Base-by-base conservation (phyloP, 2,888 invertebrate genomes). In the Sericinus montela region DNA sequence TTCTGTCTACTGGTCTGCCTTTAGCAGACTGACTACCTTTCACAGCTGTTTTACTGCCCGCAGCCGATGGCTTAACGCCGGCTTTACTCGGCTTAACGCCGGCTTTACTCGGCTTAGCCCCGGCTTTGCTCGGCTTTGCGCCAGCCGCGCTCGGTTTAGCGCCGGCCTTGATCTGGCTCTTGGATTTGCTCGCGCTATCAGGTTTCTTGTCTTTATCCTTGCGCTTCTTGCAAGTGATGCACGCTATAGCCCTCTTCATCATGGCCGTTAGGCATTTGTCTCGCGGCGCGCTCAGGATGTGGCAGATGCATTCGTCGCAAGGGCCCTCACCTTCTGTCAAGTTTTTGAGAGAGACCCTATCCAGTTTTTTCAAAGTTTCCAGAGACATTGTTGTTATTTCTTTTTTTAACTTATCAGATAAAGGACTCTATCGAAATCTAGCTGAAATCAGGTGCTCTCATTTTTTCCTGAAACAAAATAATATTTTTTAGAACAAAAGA, bases 221-320 rank as follows among this genome's bases (percentile, higher is more conserved):
- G 6, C 4, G 32, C 13, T 11, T 32, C 6, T 11, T 32, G 4
- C 32, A 32, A 4, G 11, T 11, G 2, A 32, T 32, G 7, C 32
- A 32, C 1, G 32, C 32, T 5, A 32, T 11, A 1, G 11, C n/a
- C 10, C 32, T 32, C 32, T 32, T 32, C 32, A 32, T 11, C 11
- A n/a, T 11, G 6, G 32, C 32, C 4, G 32, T 32, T 5, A 32
- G n/a, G 5, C 32, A 32, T 32, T 32, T 32, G 7, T 29, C 30
- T 0, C 5, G 41, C 7, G 41, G 41, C 16, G 14, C 5, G 34
- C 14, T 23, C 30, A 48, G 23, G 19, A 48, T 42, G 10, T 29
- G 19, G 11, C 48, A 48, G 8, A 48, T 48, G 16, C 48, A 48
- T 14, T 37, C 37, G 30, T 48, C 48, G 25, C 48, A 48, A 2